Evolutionary conservation across 1,140 invertebrate species (phyloP).

Genomic region (Drosophila navojoa): DNA sequence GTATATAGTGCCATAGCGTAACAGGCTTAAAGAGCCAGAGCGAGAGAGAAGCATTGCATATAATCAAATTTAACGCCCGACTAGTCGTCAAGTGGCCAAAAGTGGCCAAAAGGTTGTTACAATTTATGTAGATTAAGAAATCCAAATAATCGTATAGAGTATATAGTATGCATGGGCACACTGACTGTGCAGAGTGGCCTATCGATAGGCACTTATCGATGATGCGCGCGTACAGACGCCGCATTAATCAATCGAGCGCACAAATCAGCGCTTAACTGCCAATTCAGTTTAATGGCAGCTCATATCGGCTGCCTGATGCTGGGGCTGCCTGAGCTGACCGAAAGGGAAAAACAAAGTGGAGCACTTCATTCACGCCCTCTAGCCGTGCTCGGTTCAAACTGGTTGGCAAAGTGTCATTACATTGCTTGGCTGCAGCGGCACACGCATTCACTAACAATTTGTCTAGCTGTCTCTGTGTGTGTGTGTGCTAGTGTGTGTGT

Average conservation of each 20-base stretch:
- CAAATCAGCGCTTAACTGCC: conserved; percentile 74
- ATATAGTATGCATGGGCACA: background rate
- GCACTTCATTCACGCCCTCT: background rate
- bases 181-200: conserved; percentile 7
- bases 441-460: conserved; percentile 54
- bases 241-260: conserved; percentile 68
- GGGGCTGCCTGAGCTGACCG: background rate
- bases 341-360: background rate
- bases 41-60: conserved; percentile 52
- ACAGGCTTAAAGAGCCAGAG: conserved; percentile 11
- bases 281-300: conserved; percentile 67
- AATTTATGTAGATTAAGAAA: conserved; percentile 45
- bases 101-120: conserved; percentile 40
- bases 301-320: background rate
- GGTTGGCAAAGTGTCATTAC: conserved; percentile 42
- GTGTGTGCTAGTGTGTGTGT: background rate
- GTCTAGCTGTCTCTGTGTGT: conserved; percentile 37
- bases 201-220: conserved; percentile 59
- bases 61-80: conserved; percentile 74
- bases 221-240: conserved; percentile 2
- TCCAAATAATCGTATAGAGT: conserved; percentile 10
- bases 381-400: conserved; percentile 11
- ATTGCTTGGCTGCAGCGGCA: conserved; percentile 41
- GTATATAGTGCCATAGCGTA: conserved; percentile 9
- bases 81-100: conserved; percentile 60